Percentiles rank a stretch among this genome's conserved stretches.
Evolutionary conservation across 2,888 invertebrate species (phyloP).

Genomic region (Gisinianus flammeolus): DNA sequence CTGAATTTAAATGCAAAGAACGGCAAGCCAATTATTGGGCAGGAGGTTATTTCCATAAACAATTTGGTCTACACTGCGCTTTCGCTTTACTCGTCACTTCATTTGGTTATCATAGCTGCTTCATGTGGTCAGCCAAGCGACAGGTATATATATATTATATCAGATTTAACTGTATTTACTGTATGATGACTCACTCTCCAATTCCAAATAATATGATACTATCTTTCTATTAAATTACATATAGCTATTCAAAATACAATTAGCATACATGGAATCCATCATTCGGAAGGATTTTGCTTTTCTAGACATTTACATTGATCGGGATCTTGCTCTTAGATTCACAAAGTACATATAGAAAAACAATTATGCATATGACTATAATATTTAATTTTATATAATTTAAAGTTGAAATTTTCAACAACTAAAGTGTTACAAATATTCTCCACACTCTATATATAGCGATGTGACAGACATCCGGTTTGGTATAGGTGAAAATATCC

Average conservation of each 20-base stretch:
- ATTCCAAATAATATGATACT: no score
- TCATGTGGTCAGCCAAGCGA: constrained; percentile 10
- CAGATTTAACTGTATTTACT: not conserved
- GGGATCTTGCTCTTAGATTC: constrained; percentile 45
- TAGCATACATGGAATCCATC: constrained; percentile 45
- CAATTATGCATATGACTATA: no score
- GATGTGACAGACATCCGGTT: constrained; percentile 43
- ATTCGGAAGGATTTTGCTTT: constrained; percentile 49
- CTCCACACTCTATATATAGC: no score
- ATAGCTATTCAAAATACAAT: constrained; percentile 35
- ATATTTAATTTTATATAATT: no score
- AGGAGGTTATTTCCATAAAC: not conserved
- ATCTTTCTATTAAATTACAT: not conserved
- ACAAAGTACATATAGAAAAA: constrained; percentile 42
- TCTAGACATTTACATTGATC: constrained; percentile 46
- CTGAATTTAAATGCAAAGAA: not conserved
- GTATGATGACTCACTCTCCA: not conserved
- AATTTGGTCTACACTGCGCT: not conserved
- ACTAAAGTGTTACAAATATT: no score
- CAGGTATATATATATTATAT: not conserved
- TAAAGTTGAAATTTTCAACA: no score
- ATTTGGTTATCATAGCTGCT: constrained; percentile 2
- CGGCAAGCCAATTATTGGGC: not conserved
- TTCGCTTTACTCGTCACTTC: not conserved
- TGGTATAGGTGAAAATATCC: constrained; percentile 49